Evolutionary conservation across 1,140 invertebrate species (phyloP).

Genomic region (Aculops lycopersici): DNA sequence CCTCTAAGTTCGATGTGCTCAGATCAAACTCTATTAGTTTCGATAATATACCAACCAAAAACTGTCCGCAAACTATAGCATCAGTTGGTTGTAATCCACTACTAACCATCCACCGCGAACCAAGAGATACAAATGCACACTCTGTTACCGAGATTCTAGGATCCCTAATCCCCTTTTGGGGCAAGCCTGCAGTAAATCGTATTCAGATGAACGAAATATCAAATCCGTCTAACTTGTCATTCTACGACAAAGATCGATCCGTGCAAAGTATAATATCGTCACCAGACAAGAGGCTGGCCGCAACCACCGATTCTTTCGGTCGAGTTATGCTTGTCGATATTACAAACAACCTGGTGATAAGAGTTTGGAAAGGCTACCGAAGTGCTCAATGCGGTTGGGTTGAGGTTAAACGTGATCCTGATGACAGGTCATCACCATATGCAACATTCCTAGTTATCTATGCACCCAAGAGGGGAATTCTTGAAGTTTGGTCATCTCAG

Average conservation of each 20-base stretch:
- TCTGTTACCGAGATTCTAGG: background rate
- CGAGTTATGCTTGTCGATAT: slow-evolving; percentile 53
- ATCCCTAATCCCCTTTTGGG: background rate
- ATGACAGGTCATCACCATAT: slow-evolving; percentile 14
- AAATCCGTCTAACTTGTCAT: slow-evolving; percentile 26
- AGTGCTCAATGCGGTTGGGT: slow-evolving; percentile 73
- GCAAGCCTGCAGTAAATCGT: background rate
- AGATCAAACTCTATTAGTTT: slow-evolving; percentile 39
- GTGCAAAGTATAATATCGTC: slow-evolving; percentile 36
- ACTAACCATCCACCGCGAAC: slow-evolving; percentile 51
- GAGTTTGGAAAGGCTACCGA: slow-evolving; percentile 69
- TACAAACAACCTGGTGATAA: slow-evolving; percentile 34
- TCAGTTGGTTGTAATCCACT: slow-evolving; percentile 48
- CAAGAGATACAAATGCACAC: slow-evolving; percentile 22
- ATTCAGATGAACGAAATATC: slow-evolving; percentile 11
- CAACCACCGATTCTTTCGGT: slow-evolving; percentile 48
- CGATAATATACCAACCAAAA: slow-evolving; percentile 31
- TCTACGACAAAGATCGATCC: slow-evolving; percentile 42
- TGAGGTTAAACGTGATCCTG: slow-evolving; percentile 29
- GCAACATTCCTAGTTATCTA: slow-evolving; percentile 53
- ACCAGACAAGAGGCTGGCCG: slow-evolving; percentile 40
- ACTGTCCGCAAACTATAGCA: slow-evolving; percentile 38
- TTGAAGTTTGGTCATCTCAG: slow-evolving; percentile 48
- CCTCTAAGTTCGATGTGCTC: slow-evolving; percentile 53
- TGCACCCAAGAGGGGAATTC: slow-evolving; percentile 38